These are phyloP conservation scores for Leucoma salicis DNA, from an alignment of 2,888 invertebrate genomes.

Conservation along the genomic window DNA sequence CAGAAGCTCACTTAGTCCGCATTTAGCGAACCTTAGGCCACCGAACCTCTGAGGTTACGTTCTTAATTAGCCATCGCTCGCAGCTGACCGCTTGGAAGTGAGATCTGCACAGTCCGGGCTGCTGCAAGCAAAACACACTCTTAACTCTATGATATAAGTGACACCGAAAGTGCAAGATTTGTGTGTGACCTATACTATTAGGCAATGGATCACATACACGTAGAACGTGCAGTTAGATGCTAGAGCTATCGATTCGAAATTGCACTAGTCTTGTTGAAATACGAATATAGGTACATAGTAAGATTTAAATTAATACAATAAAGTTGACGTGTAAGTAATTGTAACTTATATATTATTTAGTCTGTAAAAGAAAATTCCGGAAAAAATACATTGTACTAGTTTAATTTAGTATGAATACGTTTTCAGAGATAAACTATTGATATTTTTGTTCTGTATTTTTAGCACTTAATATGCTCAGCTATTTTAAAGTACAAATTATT, in stretches of 20 bases:
- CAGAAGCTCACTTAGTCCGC: slow-evolving; percentile 64
- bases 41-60: slow-evolving; percentile 64
- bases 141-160: slow-evolving; percentile 28
- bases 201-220: slow-evolving; percentile 52
- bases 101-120: slow-evolving; percentile 41
- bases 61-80: slow-evolving; percentile 77
- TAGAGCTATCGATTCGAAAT: slow-evolving; percentile 42
- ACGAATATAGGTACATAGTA: slow-evolving; percentile 14
- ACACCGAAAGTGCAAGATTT: slow-evolving; percentile 9
- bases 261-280: slow-evolving; percentile 33
- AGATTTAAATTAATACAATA: no score
- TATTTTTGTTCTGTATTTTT: no score
- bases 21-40: slow-evolving; percentile 68
- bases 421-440: no score
- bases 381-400: no score
- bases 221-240: slow-evolving; percentile 43
- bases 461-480: no score
- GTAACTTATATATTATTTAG: no score
- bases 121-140: slow-evolving; percentile 23
- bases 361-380: no score
- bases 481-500: no score
- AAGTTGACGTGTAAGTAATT: no score
- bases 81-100: slow-evolving; percentile 72
- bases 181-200: slow-evolving; percentile 44
- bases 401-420: no score